Percentiles rank a stretch among this genome's conserved stretches.
Evolutionary conservation across 2,888 invertebrate genomes (phyloP).

Genomic region (Silvanus unidentatus): DNA sequence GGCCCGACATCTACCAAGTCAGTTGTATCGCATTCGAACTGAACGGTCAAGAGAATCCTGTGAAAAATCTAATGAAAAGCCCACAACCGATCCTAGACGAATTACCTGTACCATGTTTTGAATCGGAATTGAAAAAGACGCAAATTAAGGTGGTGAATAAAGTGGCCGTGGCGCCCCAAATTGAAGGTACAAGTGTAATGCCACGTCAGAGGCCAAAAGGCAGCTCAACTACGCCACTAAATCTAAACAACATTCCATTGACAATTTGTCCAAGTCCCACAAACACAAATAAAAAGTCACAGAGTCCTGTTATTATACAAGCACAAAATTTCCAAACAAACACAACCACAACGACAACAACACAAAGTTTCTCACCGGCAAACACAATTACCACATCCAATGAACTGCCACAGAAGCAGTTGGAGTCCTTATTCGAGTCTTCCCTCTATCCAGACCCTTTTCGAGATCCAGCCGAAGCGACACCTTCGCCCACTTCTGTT

Average conservation of each 20-base stretch:
- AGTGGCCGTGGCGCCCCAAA: slow-evolving; percentile 44
- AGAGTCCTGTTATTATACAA: slow-evolving; percentile 36
- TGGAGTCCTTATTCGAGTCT: slow-evolving; percentile 60
- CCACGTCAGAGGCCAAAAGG: slow-evolving; percentile 79
- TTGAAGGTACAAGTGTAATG: slow-evolving; percentile 74
- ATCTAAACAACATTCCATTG: slow-evolving; percentile 47
- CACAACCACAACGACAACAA: slow-evolving; percentile 17
- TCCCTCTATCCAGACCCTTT: slow-evolving; percentile 67
- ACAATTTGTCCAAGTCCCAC: slow-evolving; percentile 53
- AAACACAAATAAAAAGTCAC: slow-evolving; percentile 41
- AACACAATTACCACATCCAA: slow-evolving; percentile 17
- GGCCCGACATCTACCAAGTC: slow-evolving; percentile 86
- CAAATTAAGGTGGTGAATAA: slow-evolving; percentile 42
- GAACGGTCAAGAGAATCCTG: slow-evolving; percentile 66
- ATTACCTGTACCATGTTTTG: slow-evolving; percentile 60
- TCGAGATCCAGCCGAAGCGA: slow-evolving; percentile 57
- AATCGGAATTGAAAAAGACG: slow-evolving; percentile 62
- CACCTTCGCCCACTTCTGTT: slow-evolving; percentile 12
- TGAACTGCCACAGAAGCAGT: slow-evolving; percentile 40
- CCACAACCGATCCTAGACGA: slow-evolving; percentile 59
- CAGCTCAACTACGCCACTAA: slow-evolving; percentile 44
- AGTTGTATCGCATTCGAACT: slow-evolving; percentile 67
- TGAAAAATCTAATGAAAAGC: slow-evolving; percentile 72
- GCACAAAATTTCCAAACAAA: slow-evolving; percentile 16
- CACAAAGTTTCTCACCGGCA: slow-evolving; percentile 20